These are phyloP conservation scores for Lagocephalus sceleratus DNA, from an alignment of 2,797 vertebrate species.

Conservation along the genomic window DNA sequence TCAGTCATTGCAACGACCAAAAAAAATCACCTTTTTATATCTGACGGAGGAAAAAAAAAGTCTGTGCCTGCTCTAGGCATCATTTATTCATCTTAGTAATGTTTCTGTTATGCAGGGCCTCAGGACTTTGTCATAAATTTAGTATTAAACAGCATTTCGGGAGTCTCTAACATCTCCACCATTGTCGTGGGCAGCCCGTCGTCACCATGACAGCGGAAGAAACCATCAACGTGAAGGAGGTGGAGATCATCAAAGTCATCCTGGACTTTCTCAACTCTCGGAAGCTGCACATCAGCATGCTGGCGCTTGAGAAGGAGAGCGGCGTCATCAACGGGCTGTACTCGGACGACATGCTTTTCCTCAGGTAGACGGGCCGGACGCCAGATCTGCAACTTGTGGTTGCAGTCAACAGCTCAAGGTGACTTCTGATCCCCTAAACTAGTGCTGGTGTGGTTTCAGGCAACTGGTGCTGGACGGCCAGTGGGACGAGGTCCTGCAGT, in stretches of 20 bases:
- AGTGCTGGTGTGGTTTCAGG: constrained; percentile 65
- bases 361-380: constrained; percentile 77
- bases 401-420: not conserved
- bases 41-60: too few species aligned
- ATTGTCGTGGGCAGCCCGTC: constrained; percentile 40
- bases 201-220: constrained; percentile 97
- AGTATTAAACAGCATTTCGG: not conserved
- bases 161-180: not conserved
- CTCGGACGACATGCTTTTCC: constrained; percentile 98
- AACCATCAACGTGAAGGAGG: constrained; percentile 98
- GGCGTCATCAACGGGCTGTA: constrained; percentile 98
- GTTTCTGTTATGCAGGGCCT: too few species aligned
- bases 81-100: too few species aligned
- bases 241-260: constrained; percentile 97
- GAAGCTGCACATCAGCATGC: constrained; percentile 98
- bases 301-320: constrained; percentile 97
- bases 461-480: constrained; percentile 96
- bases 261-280: constrained; percentile 95
- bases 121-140: not conserved
- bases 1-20: too few species aligned
- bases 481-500: constrained; percentile 98
- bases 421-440: not conserved
- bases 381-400: not conserved
- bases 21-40: too few species aligned
- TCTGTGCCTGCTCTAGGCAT: too few species aligned